Conservation (phyloP, 2,113 vertebrate species). For the Puntigrus tetrazona region DNA sequence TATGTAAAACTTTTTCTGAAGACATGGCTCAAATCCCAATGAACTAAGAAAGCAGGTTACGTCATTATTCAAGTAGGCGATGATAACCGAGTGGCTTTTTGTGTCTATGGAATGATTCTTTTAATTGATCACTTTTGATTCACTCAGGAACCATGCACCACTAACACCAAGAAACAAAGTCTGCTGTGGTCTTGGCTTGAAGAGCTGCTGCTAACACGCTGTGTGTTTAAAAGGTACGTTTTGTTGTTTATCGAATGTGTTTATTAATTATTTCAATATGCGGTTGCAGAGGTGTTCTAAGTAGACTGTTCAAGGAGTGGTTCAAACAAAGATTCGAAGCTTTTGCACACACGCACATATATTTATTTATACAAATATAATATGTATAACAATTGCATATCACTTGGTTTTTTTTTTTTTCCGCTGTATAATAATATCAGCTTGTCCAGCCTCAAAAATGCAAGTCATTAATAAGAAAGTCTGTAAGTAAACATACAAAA, state of each 20-base stretch:
- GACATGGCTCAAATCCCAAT: background rate
- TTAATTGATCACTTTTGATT: background rate
- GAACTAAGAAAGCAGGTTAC: background rate
- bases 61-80: background rate
- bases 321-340: slow-evolving; percentile 40
- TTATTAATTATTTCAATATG: background rate
- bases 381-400: slow-evolving; percentile 85
- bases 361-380: slow-evolving; percentile 86
- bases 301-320: background rate
- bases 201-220: too few relatives aligned
- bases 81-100: background rate
- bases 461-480: slow-evolving; percentile 72
- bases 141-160: background rate
- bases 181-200: background rate
- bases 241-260: background rate
- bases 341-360: slow-evolving; percentile 76
- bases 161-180: background rate
- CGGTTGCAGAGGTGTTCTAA: too few relatives aligned
- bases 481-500: slow-evolving; percentile 72
- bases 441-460: slow-evolving; percentile 72
- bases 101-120: background rate
- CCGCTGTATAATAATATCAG: slow-evolving; percentile 66
- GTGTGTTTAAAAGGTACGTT: background rate
- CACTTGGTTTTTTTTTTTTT: slow-evolving; percentile 70
- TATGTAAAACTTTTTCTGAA: background rate